Evolutionary conservation across 1,140 invertebrate genomes (phyloP), one percentile per base, ranked within the genome.

Genomic region (Sesamia nonagrioides): DNA sequence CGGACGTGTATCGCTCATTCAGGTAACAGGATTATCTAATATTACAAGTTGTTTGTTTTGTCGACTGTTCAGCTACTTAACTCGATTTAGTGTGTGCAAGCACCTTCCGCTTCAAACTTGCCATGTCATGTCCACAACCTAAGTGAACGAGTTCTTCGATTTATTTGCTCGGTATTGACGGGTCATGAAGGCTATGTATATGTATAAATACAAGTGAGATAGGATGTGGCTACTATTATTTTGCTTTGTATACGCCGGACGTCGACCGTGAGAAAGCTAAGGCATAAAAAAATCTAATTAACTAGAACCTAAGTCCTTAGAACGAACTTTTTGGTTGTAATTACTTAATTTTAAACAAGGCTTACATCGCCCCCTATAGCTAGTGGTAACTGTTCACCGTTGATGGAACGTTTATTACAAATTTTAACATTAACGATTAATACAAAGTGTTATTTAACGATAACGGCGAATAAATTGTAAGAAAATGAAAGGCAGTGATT

Each of bases 311-410:
- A 93, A 94, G 92, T 93, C 92, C 92, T 86, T 94, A 93, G 84
- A 94, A 93, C 92, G 93, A 94, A 94, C 93, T 94, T 93, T 94
- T 93, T 94, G 93, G 93, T 94, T 93, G 89, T 89, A 88, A 92
- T 92, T 90, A 90, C 91, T 94, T 93, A 94, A 88, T 88, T 89
- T 88, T 86, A 88, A 68, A 86, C 72, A 81, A 84, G 89, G 89
- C 90, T 76, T 86, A 87, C 73, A 77, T 87, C 81, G 90, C 87
- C 92, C 74, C 78, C 85, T 92, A 90, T 77, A 85, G 35, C 92
- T 94, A 94, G 81, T 93, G 93, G 93, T 94, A 94, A 94, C 93
- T 91, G 91, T 94, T 94, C 93, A 94, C 93, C 93, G 93, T 94
- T 94, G 93, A 79, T 92, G 91, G 90, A 92, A 94, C 92, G 91